phyloP scores from a whole-genome alignment of 1,140 invertebrate genomes.

The Apocrypta bakeri region DNA sequence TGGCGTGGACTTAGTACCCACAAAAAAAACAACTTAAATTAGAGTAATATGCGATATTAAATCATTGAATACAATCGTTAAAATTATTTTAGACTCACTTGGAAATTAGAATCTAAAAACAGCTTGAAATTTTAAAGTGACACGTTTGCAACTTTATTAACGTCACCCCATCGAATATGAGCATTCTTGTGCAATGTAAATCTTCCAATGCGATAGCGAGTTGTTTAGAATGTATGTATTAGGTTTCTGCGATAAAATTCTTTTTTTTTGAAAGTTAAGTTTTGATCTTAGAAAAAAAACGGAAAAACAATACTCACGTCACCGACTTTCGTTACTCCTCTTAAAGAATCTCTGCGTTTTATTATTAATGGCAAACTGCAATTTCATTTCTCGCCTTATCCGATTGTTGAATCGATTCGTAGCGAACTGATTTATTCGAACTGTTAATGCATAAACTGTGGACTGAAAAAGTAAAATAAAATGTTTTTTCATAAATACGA shows the following conservation, averaged over 20 bases:
- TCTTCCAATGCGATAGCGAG: constrained; percentile 37
- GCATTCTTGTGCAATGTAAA: constrained; percentile 30
- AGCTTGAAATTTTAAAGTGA: neutral
- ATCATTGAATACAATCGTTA: neutral
- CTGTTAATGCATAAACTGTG: neutral
- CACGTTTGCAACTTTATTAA: constrained; percentile 21
- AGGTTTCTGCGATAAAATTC: constrained; percentile 35
- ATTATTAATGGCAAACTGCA: neutral
- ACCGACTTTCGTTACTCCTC: constrained; percentile 38
- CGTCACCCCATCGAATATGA: constrained; percentile 8
- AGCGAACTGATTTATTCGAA: too few species aligned
- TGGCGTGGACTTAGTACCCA: too few species aligned
- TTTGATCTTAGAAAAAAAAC: constrained; percentile 16
- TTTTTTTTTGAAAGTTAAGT: too few species aligned
- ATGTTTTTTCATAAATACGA: neutral
- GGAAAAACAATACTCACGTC: constrained; percentile 18
- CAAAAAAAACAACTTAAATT: too few species aligned
- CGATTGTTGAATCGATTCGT: too few species aligned
- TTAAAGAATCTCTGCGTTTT: constrained; percentile 9
- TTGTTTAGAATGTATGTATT: constrained; percentile 20
- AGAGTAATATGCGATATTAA: too few species aligned
- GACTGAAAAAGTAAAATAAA: neutral
- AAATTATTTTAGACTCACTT: neutral
- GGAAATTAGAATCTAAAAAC: neutral
- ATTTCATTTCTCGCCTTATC: neutral